Conservation (phyloP, 2,888 invertebrate genomes). For the Euplexia lucipara region DNA sequence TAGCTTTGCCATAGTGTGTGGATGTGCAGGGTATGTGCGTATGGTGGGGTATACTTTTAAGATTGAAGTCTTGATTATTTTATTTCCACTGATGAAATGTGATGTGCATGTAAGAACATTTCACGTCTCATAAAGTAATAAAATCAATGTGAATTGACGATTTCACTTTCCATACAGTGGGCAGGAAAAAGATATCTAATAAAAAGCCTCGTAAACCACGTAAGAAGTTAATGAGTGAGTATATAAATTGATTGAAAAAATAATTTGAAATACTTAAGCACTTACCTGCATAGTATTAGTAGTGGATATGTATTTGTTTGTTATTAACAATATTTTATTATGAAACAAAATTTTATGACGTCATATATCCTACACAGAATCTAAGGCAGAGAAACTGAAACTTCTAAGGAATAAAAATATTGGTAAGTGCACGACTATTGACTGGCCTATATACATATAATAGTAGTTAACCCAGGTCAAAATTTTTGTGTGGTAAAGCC, state of each 20-base stretch:
- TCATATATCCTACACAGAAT: conserved; percentile 8
- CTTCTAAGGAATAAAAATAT: background rate
- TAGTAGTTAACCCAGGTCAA: too few species aligned
- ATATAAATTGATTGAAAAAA: background rate
- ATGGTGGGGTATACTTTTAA: too few species aligned
- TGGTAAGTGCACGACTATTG: conserved; percentile 3
- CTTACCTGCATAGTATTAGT: too few species aligned
- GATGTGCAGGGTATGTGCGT: too few species aligned
- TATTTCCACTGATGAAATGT: too few species aligned
- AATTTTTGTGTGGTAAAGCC: too few species aligned
- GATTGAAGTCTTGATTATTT: too few species aligned
- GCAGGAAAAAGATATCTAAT: conserved; percentile 5
- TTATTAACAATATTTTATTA: background rate
- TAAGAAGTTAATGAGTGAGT: conserved; percentile 26
- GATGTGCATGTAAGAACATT: too few species aligned
- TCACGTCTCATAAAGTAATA: background rate
- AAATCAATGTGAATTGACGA: background rate
- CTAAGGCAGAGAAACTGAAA: background rate
- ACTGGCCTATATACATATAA: too few species aligned
- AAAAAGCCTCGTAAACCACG: background rate
- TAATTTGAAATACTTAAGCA: too few species aligned
- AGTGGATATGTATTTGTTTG: too few species aligned
- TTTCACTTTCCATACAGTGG: conserved; percentile 12
- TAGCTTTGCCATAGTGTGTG: too few species aligned
- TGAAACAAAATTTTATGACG: background rate